A percentile compares a stretch with the other conserved stretches of the same genome.
Evolutionary conservation across 1,140 invertebrate species (phyloP).

Genomic region (Temnothorax nylanderi): DNA sequence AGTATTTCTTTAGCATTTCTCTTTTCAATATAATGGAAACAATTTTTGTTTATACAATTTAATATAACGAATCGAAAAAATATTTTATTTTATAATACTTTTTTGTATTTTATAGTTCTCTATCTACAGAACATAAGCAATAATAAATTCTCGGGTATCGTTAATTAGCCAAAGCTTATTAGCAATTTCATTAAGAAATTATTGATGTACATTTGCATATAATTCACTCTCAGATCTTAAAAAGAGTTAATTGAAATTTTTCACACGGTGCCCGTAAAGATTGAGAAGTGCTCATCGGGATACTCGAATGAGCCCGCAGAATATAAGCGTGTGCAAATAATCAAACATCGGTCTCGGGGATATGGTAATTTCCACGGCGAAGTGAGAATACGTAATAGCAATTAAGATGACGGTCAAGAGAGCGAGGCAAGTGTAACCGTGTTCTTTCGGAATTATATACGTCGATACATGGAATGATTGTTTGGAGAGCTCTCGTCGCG

Average conservation of each 20-base stretch:
- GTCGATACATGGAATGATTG: constrained; percentile 69
- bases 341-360: background rate
- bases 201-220: background rate
- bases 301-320: background rate
- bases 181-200: background rate
- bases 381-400: constrained; percentile 47
- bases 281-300: constrained; percentile 15
- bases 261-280: background rate
- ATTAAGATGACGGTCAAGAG: constrained; percentile 26
- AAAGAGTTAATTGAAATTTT: constrained; percentile 22
- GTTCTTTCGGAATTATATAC: constrained; percentile 16
- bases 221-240: background rate
- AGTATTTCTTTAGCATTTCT: background rate
- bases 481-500: constrained; percentile 70
- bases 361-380: constrained; percentile 34
- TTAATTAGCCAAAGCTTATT: background rate
- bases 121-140: background rate
- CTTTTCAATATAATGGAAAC: background rate
- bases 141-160: background rate
- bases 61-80: background rate
- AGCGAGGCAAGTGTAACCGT: constrained; percentile 36
- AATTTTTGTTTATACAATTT: background rate
- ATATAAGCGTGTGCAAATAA: constrained; percentile 38
- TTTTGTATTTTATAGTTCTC: background rate
- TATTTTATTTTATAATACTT: background rate